Conservation (phyloP, 1,140 invertebrate species). For the Drosophila sechellia region DNA sequence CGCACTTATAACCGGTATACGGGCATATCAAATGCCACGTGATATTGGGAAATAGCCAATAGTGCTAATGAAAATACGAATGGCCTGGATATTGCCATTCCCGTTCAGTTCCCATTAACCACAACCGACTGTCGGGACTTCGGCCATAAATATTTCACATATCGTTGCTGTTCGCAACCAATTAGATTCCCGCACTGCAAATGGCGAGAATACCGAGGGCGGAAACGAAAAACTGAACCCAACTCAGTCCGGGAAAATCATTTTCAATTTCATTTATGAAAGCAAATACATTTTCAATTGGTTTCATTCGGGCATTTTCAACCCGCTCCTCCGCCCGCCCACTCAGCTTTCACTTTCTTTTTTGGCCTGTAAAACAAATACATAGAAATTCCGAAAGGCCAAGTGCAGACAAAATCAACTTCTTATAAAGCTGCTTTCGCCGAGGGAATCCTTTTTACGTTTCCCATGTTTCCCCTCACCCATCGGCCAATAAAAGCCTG, state of each 20-base stretch:
- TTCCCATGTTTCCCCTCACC: no score
- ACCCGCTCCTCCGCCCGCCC: constrained; percentile 2
- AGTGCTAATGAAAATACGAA: constrained; percentile 18
- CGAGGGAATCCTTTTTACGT: constrained; percentile 43
- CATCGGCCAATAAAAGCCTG: constrained; percentile 29
- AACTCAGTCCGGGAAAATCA: constrained; percentile 44
- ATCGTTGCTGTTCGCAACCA: constrained; percentile 22
- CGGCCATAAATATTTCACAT: constrained; percentile 43
- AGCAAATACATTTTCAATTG: constrained; percentile 74
- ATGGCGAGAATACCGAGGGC: constrained; percentile 22
- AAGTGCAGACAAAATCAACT: constrained; percentile 51
- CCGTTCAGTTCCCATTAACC: constrained; percentile 36
- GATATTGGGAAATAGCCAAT: neutral
- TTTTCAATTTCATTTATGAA: constrained; percentile 75
- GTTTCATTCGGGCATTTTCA: constrained; percentile 41
- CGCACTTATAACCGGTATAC: neutral
- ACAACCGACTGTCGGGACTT: neutral
- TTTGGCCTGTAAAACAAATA: constrained; percentile 45
- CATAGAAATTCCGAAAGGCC: constrained; percentile 44
- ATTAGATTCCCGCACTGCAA: constrained; percentile 49
- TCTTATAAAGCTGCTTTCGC: constrained; percentile 37
- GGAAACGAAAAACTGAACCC: constrained; percentile 26
- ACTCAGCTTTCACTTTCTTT: constrained; percentile 31
- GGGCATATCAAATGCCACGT: neutral
- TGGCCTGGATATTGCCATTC: constrained; percentile 3